Evolutionary conservation across 2,113 vertebrate genomes (phyloP).

Genomic region (Psittacara wagleri): DNA sequence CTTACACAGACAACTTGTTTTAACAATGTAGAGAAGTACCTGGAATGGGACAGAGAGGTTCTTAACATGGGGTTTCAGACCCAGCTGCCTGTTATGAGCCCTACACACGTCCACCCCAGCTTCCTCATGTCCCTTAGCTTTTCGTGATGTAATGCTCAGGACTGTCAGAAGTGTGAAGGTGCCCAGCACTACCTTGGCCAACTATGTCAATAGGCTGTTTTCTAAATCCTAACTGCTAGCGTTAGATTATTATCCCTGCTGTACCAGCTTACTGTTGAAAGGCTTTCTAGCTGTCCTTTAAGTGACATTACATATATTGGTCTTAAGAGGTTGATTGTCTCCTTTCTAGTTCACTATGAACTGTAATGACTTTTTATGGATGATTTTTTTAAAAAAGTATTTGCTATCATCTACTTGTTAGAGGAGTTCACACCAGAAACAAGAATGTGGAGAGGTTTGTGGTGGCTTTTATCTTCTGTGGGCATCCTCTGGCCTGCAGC

Average conservation of each 20-base stretch:
- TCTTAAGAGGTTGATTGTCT: background rate
- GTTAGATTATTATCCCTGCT: background rate
- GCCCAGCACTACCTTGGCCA: background rate
- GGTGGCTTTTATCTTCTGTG: background rate
- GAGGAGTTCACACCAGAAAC: background rate
- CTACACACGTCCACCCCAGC: fast-evolving
- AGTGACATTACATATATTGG: background rate
- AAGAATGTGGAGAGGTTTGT: background rate
- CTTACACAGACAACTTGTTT: background rate
- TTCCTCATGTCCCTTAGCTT: background rate
- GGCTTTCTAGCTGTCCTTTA: background rate
- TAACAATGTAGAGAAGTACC: background rate
- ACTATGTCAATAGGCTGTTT: fast-evolving
- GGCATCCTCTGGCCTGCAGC: background rate
- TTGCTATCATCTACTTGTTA: background rate
- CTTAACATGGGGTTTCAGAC: fast-evolving
- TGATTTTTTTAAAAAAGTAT: background rate
- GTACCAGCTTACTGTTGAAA: background rate
- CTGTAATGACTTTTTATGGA: background rate
- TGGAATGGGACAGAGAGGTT: background rate
- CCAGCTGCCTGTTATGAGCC: background rate
- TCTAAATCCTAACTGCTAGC: background rate
- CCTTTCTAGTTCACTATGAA: background rate
- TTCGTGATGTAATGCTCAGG: background rate
- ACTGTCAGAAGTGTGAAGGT: background rate